Percentiles rank a stretch among this genome's conserved stretches.
phyloP scores from a whole-genome alignment of 2,797 vertebrate species.

The Chanos chanos region DNA sequence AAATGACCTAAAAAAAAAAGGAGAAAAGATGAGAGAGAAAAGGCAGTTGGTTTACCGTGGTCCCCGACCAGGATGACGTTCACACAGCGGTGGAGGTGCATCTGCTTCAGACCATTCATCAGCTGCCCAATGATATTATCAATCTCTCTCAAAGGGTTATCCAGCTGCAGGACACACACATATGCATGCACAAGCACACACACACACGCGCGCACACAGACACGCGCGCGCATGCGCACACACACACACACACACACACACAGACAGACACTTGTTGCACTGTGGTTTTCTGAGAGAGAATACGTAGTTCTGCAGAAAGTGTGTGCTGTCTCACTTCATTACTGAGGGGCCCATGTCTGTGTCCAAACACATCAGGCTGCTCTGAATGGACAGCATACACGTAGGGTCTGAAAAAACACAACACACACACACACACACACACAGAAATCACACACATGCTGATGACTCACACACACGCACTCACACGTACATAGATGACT shows the following conservation, averaged over 20 bases:
- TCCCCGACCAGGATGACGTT: constrained; percentile 96
- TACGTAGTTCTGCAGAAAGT: not conserved
- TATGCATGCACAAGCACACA: not conserved
- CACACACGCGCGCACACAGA: constrained; percentile 8
- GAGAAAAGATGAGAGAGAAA: too few relatives aligned
- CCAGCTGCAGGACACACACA: constrained; percentile 72
- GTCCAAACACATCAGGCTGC: constrained; percentile 91
- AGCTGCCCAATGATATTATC: constrained; percentile 92
- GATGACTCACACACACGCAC: constrained; percentile 1
- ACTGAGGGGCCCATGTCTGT: constrained; percentile 88
- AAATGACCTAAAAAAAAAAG: too few relatives aligned
- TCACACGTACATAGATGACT: not conserved
- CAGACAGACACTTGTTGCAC: not conserved
- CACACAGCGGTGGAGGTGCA: constrained; percentile 92
- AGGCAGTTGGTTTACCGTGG: constrained; percentile 84
- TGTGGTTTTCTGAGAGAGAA: not conserved
- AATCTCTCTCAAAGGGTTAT: constrained; percentile 87
- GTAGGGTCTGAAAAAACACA: constrained; percentile 76
- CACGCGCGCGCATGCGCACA: not conserved
- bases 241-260: not conserved
- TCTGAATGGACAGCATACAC: constrained; percentile 95
- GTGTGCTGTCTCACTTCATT: constrained; percentile 79
- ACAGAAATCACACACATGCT: not conserved
- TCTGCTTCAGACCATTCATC: constrained; percentile 95
- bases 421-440: too few relatives aligned